phyloP scores from a whole-genome alignment of 2,888 invertebrate species.

The Drosophila prolongata region DNA sequence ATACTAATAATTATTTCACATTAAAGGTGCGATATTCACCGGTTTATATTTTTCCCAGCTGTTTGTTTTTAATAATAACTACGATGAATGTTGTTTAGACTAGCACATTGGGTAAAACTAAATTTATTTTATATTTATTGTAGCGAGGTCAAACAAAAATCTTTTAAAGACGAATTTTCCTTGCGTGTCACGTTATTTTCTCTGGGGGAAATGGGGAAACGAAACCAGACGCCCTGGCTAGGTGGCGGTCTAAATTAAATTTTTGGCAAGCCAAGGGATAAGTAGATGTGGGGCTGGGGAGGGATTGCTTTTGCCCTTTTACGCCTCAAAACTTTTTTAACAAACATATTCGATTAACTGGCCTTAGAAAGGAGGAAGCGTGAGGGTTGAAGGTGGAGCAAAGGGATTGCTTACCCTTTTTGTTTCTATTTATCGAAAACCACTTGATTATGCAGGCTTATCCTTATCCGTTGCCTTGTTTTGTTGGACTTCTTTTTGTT shows the following conservation, averaged over 20 bases:
- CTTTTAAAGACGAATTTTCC: no score
- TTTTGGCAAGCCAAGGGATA: conserved; percentile 45
- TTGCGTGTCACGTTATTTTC: conserved; percentile 17
- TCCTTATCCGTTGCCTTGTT: conserved; percentile 61
- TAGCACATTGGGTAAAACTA: no score
- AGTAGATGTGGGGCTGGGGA: conserved; percentile 14
- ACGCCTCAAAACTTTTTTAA: conserved; percentile 74
- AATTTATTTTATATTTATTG: not conserved
- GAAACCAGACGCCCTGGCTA: conserved; percentile 37
- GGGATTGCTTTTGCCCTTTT: conserved; percentile 59
- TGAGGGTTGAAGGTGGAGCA: conserved; percentile 5
- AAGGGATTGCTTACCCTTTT: conserved; percentile 31
- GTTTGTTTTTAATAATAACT: no score
- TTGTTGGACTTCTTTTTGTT: conserved; percentile 43
- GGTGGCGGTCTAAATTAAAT: conserved; percentile 64
- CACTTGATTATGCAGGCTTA: conserved; percentile 82
- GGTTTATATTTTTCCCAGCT: no score
- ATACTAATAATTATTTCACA: no score
- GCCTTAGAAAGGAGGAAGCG: conserved; percentile 21
- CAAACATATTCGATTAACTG: conserved; percentile 79
- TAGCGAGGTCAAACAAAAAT: not conserved
- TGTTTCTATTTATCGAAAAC: conserved; percentile 78
- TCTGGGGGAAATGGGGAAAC: conserved; percentile 3
- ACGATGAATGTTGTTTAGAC: no score
- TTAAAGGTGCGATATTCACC: no score